A percentile compares a stretch with the other conserved stretches of the same genome.
Evolutionary conservation across 2,888 invertebrate genomes (phyloP).

Genomic region (Apoda limacodes): DNA sequence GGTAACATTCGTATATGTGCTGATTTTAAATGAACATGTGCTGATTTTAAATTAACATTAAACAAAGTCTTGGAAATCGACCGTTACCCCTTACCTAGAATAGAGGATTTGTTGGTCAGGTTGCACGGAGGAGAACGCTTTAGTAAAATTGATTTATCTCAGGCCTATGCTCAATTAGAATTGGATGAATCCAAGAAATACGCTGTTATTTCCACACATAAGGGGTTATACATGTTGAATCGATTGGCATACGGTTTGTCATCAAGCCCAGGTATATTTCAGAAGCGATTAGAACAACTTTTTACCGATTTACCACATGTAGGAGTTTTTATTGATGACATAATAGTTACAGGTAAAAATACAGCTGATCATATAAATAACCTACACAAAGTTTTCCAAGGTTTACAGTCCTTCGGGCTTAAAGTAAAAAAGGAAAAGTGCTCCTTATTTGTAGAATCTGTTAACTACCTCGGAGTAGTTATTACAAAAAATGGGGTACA

Average conservation of each 20-base stretch:
- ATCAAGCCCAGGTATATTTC: conserved; percentile 17
- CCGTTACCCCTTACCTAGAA: conserved; percentile 20
- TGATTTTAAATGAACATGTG: conserved; percentile 22
- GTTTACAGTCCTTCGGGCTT: conserved; percentile 5
- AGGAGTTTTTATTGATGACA: conserved; percentile 8
- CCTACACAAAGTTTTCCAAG: conserved; percentile 6
- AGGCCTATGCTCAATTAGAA: background rate
- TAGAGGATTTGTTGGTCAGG: conserved; percentile 18
- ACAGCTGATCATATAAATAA: conserved; percentile 2
- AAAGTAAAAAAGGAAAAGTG: conserved; percentile 9
- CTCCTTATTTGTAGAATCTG: conserved; percentile 3
- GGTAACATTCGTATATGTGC: conserved; percentile 23
- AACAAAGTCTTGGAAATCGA: conserved; percentile 23
- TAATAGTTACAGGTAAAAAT: conserved; percentile 7
- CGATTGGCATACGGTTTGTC: conserved; percentile 10
- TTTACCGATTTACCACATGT: conserved; percentile 1
- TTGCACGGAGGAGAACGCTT: conserved; percentile 11
- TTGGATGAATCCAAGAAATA: background rate
- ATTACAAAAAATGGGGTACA: conserved; percentile 7
- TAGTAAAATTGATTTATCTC: background rate
- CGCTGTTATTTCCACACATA: background rate
- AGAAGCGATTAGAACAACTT: background rate
- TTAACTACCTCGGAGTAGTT: conserved; percentile 2
- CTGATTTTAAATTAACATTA: conserved; percentile 22
- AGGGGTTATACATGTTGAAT: conserved; percentile 2